Conservation (phyloP, 2,888 invertebrate genomes). For the Entomobrya proxima region DNA sequence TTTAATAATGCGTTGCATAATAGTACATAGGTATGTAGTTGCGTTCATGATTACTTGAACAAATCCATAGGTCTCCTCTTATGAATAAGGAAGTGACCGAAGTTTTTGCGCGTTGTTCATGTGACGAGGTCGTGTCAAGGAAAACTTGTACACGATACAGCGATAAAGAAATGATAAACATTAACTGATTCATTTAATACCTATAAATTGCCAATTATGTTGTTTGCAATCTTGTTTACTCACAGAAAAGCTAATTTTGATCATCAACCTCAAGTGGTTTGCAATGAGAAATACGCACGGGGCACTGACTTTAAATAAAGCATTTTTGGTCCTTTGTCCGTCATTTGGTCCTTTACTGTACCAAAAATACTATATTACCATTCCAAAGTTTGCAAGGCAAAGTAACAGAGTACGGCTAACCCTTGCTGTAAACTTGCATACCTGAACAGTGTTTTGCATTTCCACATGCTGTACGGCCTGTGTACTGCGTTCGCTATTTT, state of each 20-base stretch:
- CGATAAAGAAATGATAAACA: background rate
- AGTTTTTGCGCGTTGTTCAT: too few species aligned
- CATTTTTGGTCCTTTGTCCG: background rate
- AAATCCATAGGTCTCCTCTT: too few species aligned
- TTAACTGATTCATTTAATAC: background rate
- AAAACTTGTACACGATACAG: background rate
- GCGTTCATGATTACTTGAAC: too few species aligned
- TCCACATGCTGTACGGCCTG: background rate
- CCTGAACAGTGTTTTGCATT: background rate
- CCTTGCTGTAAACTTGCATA: background rate
- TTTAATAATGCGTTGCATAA: too few species aligned
- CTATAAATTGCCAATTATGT: background rate
- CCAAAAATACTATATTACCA: background rate
- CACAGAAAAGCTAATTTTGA: constrained; percentile 7
- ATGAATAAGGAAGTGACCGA: background rate
- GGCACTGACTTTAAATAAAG: constrained; percentile 29
- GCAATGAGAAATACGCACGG: background rate
- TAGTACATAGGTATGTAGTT: too few species aligned
- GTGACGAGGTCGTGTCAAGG: background rate
- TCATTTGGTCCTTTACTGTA: constrained; percentile 29
- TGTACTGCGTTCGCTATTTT: background rate
- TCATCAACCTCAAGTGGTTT: background rate
- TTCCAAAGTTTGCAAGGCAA: background rate
- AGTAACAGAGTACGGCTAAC: background rate
- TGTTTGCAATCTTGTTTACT: background rate